Conservation (phyloP, 2,797 vertebrate genomes). For the Eleutherodactylus coqui region DNA sequence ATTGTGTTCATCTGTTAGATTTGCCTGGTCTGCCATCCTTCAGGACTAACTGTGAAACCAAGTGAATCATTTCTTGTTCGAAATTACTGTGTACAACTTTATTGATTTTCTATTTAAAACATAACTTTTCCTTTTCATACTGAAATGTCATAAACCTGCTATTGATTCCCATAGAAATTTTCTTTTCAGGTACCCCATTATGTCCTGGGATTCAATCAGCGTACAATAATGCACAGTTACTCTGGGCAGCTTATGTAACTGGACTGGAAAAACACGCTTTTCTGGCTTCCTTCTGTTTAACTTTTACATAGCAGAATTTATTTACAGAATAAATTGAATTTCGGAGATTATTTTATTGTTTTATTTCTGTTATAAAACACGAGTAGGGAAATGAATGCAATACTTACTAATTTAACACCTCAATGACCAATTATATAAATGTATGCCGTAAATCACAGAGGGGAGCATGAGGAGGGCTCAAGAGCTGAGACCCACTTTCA, state of each 20-base stretch:
- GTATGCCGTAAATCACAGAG: no score
- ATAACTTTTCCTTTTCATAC: slow-evolving; percentile 29
- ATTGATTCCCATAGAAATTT: slow-evolving; percentile 42
- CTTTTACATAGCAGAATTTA: neutral
- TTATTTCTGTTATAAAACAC: no score
- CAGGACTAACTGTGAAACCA: neutral
- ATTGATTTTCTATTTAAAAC: slow-evolving; percentile 46
- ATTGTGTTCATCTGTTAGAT: neutral
- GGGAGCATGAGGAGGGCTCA: no score
- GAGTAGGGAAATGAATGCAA: no score
- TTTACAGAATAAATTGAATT: neutral
- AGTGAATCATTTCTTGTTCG: slow-evolving; percentile 13
- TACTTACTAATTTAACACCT: no score
- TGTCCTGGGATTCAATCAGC: slow-evolving; percentile 26
- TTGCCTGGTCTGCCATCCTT: neutral
- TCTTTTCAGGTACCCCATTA: slow-evolving; percentile 14
- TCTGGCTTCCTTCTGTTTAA: neutral
- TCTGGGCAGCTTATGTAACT: neutral
- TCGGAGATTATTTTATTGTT: neutral
- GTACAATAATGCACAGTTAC: slow-evolving; percentile 26
- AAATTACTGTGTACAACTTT: slow-evolving; percentile 44
- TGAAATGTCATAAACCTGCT: slow-evolving; percentile 39
- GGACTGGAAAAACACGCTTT: neutral
- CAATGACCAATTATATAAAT: no score
- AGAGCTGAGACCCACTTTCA: no score